A percentile compares a stretch with the other conserved stretches of the same genome.
These are phyloP conservation scores for Cladorhizidae sp. DNA, from an alignment of 37 sponge, comb jelly and placozoan genomes.

Conservation along the genomic window DNA sequence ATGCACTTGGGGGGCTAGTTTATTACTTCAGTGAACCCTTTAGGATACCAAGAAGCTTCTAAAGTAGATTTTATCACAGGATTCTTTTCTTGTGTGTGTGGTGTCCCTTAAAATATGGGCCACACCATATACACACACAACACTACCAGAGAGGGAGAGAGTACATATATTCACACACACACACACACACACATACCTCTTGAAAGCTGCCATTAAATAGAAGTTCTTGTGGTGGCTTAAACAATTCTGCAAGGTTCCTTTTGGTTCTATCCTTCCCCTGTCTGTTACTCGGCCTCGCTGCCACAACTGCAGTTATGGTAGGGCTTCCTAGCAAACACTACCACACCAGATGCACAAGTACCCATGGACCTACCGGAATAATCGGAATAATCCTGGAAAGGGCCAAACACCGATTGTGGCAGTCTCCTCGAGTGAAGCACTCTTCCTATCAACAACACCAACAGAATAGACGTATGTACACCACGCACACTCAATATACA, in stretches of 20 bases:
- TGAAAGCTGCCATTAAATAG: slow-evolving; percentile 80
- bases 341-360: neutral
- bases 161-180: no score
- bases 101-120: no score
- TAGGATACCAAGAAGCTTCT: no score
- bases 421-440: slow-evolving; percentile 33
- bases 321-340: neutral
- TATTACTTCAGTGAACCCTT: no score
- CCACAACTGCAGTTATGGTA: neutral
- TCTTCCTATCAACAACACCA: slow-evolving; percentile 16
- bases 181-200: slow-evolving; percentile 55
- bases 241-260: slow-evolving; percentile 71
- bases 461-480: neutral
- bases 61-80: no score
- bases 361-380: neutral
- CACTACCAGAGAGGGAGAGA: no score
- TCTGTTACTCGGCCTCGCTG: neutral
- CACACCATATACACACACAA: no score
- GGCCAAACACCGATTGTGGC: slow-evolving; percentile 67
- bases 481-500: neutral
- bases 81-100: no score
- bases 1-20: no score
- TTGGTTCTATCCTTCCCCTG: neutral
- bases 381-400: slow-evolving; percentile 60
- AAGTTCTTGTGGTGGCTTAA: slow-evolving; percentile 81